phyloP scores from a whole-genome alignment of 2,113 vertebrate genomes.

The Calyptommatus sinebrachiatus region DNA sequence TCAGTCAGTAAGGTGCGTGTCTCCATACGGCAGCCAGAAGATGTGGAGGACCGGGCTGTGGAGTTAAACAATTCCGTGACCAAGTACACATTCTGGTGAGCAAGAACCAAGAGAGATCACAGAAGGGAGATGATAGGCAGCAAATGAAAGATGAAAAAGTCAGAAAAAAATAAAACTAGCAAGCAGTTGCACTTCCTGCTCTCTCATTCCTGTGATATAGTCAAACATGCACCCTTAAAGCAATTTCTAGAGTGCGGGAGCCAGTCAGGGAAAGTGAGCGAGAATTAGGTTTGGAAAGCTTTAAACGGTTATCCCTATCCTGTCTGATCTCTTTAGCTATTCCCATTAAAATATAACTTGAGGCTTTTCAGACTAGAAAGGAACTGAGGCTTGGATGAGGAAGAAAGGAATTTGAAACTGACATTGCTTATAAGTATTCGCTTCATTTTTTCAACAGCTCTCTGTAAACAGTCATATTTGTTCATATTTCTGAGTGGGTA shows the following conservation, averaged over 20 bases:
- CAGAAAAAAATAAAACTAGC: not conserved
- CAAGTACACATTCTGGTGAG: slow-evolving; percentile 87
- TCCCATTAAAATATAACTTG: not conserved
- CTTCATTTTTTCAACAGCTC: slow-evolving; percentile 7
- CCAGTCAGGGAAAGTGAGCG: not conserved
- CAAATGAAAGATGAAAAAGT: not conserved
- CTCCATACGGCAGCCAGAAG: slow-evolving; percentile 77
- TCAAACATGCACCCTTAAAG: not conserved
- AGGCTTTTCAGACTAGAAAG: not conserved
- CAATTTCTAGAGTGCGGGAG: not conserved
- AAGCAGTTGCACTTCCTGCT: not conserved
- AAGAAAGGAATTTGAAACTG: slow-evolving; percentile 1
- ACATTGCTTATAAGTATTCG: slow-evolving; percentile 13
- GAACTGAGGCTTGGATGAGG: not conserved
- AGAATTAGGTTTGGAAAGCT: not conserved
- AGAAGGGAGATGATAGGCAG: not conserved
- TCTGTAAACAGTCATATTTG: slow-evolving; percentile 10
- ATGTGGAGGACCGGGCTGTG: slow-evolving; percentile 67
- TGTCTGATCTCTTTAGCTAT: not conserved
- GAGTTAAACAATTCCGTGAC: slow-evolving; percentile 81
- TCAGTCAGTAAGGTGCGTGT: slow-evolving; percentile 82
- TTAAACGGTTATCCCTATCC: not conserved
- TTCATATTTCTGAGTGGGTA: slow-evolving; percentile 13
- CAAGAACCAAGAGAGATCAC: not conserved
- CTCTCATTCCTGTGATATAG: not conserved